Base-by-base conservation (phyloP, 2,888 invertebrate genomes). In the Ctenicera cuprea region DNA sequence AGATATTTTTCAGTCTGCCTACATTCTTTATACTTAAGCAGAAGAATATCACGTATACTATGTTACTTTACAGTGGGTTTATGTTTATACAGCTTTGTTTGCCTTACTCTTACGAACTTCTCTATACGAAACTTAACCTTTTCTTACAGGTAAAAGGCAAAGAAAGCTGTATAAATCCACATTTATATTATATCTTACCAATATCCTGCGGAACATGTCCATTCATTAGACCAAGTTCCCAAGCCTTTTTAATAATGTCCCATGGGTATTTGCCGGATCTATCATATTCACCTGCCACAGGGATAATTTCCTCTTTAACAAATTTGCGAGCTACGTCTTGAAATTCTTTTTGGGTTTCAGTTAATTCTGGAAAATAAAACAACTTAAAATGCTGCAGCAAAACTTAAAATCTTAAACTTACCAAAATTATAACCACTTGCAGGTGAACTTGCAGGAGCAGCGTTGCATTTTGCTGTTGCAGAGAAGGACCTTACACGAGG, bases 201-300 rank as follows among this genome's bases (percentile, higher is more conserved):
- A 91, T 89, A 81, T 93, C 90, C 80, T 91, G 90, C 0, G 98
- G 97, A 79, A 99, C 91, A 83, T 95, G 95, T 26, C 91, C 90
- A 85, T 97, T 98, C 88, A 97, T 91, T 8, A 99, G 90, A 16
- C 98, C 99, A 41, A 97, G 82, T 63, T 89, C 87, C 93, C 96
- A 97, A 0, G 97, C 97, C 87, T 98, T 97, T 89, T 98, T 98
- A 16, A 98, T 89, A 72, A 99, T 90, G 9, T 96, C 96, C 96
- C 95, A 96, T 0, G 99, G 98, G 88, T 95, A 99, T 88, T 96
- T 94, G 77, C 98, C 98, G 63, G 93, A 92, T 86, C 91, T 93
- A 88, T 99, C 98, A 86, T 95, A 92, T 71, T 98, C 92, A 0
- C 94, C 93, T 0, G 98, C 98, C 57, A 92, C 92, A 0, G 98